These are phyloP conservation scores for Podotricha telesiphe DNA, from an alignment of 2,888 invertebrate genomes.

Conservation along the genomic window DNA sequence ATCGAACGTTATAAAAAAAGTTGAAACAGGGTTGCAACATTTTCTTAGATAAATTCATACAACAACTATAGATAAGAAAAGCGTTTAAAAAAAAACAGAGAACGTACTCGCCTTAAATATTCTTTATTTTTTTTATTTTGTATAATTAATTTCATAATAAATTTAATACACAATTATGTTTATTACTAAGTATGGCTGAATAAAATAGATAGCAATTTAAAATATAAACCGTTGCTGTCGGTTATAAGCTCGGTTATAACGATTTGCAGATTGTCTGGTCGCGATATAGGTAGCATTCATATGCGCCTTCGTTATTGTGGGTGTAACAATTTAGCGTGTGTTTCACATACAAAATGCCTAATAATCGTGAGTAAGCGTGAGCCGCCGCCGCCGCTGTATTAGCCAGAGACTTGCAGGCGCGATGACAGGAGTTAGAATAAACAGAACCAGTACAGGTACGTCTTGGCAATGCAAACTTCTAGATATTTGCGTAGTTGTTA, in stretches of 20 bases:
- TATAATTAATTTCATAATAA: too few relatives aligned
- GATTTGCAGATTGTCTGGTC: conserved; percentile 52
- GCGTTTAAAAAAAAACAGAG: too few relatives aligned
- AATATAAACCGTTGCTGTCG: conserved; percentile 16
- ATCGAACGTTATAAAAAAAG: too few relatives aligned
- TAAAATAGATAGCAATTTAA: conserved; percentile 13
- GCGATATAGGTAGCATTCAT: conserved; percentile 49
- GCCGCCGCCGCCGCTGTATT: conserved; percentile 51
- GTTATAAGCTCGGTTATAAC: conserved; percentile 38
- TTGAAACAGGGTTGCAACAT: too few relatives aligned
- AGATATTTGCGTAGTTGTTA: conserved; percentile 31
- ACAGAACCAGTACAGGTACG: conserved; percentile 36
- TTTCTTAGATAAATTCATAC: too few relatives aligned
- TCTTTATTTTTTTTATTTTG: too few relatives aligned
- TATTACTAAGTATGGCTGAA: background rate
- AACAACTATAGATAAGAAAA: too few relatives aligned
- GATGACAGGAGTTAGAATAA: conserved; percentile 48
- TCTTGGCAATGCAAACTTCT: conserved; percentile 35
- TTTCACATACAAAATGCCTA: conserved; percentile 71
- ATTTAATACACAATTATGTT: too few relatives aligned
- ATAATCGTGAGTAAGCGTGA: conserved; percentile 57
- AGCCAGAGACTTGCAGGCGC: conserved; percentile 57
- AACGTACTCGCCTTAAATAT: too few relatives aligned
- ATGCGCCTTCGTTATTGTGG: conserved; percentile 54
- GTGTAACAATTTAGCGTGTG: conserved; percentile 60